phyloP scores from a whole-genome alignment of 2,113 vertebrate genomes.

The Scomber japonicus region DNA sequence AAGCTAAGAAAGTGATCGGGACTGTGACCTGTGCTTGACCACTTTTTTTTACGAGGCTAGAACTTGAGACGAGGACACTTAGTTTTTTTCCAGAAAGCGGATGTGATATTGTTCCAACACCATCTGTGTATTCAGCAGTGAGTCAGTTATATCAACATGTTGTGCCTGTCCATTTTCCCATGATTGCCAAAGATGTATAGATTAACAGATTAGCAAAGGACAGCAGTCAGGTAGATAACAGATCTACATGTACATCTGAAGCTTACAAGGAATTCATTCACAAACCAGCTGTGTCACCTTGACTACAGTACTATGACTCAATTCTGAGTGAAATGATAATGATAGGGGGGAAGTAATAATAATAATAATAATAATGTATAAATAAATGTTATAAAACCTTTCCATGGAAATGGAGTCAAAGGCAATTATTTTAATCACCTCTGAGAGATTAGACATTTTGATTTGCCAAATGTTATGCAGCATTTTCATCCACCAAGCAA shows the following conservation, averaged over 20 bases:
- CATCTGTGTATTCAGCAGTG: background rate
- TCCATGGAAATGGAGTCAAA: slow-evolving; percentile 3
- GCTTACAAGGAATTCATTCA: background rate
- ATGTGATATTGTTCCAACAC: background rate
- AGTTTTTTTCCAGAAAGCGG: slow-evolving; percentile 3
- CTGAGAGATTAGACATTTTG: slow-evolving; percentile 31
- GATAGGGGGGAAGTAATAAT: background rate
- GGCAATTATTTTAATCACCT: slow-evolving; percentile 29
- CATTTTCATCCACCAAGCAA: slow-evolving; percentile 45
- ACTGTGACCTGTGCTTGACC: slow-evolving; percentile 39
- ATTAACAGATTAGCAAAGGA: background rate
- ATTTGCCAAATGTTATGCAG: slow-evolving; percentile 45
- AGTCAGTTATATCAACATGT: background rate
- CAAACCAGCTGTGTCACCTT: background rate
- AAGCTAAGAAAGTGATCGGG: background rate
- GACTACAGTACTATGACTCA: background rate
- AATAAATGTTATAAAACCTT: background rate
- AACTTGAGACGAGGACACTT: background rate
- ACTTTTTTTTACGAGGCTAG: background rate
- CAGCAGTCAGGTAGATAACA: background rate
- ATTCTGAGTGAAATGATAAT: background rate
- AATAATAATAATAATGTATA: too few relatives aligned
- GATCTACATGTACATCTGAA: background rate
- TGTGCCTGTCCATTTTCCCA: background rate
- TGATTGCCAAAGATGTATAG: background rate